phyloP scores from a whole-genome alignment of 2,797 vertebrate genomes.

The Sebastiscus tertius region DNA sequence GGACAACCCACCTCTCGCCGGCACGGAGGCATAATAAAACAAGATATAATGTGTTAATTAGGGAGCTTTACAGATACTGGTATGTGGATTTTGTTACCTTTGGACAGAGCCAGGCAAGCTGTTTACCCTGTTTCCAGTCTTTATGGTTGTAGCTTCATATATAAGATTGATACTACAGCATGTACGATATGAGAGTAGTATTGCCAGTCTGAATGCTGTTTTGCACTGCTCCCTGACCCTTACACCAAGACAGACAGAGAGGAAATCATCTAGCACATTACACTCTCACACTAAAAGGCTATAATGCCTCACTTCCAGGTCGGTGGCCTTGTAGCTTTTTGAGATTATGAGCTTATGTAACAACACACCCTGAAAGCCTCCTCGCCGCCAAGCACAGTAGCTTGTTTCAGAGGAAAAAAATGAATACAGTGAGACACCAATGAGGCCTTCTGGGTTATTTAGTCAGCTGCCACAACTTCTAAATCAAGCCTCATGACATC shows the following conservation, averaged over 20 bases:
- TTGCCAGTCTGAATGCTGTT: constrained; percentile 5
- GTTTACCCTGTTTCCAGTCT: no score
- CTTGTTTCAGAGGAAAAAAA: constrained; percentile 22
- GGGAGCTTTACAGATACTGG: no score
- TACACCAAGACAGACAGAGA: not conserved
- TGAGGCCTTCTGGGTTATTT: constrained; percentile 52
- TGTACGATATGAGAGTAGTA: not conserved
- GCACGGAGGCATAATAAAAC: no score
- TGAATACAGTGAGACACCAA: constrained; percentile 9
- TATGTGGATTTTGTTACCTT: no score
- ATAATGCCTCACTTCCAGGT: constrained; percentile 12
- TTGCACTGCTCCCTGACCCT: not conserved
- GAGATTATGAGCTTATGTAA: constrained; percentile 31
- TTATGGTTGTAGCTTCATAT: no score
- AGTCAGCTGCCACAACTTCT: constrained; percentile 58
- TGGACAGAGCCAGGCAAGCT: no score
- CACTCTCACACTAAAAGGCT: not conserved
- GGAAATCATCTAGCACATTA: constrained; percentile 11
- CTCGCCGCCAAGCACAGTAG: constrained; percentile 13
- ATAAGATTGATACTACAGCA: no score
- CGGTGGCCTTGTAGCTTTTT: not conserved
- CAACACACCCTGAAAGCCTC: constrained; percentile 15
- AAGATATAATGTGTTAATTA: no score
- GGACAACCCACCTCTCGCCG: no score
- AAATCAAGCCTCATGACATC: constrained; percentile 57